Evolutionary conservation across 2,113 vertebrate genomes (phyloP), one percentile per base, ranked within the genome.

Genomic region (Porphyrio hochstetteri): DNA sequence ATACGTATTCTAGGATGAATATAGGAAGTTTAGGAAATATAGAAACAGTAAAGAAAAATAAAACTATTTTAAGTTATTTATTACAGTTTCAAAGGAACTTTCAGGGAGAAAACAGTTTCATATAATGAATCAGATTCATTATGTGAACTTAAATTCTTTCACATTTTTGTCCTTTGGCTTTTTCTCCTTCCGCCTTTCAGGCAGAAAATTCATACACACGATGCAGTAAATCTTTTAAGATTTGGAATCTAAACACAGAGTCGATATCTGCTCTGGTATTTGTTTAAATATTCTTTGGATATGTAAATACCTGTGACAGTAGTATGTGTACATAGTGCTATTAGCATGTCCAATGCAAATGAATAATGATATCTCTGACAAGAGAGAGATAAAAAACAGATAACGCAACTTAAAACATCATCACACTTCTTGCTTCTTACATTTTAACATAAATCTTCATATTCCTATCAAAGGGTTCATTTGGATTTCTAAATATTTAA

Each of bases 401-500:
- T 89, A 90, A 87, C 0, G 2, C 33, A 85, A 52, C 60, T 95
- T 89, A 67, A 82, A 88, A 93, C 36, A 57, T 76, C 75, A 82
- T 61, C 57, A 57, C 71, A 52, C 31, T 88, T 67, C 75, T 74
- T 46, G 23, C 75, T 84, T 77, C 80, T 85, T 92, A 59, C 46
- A 77, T 80, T 93, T 88, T 81, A 74, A 83, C 68, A 64, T 83
- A 83, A 86, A 70, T 92, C 83, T 92, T 93, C 80, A 71, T 82
- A 75, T 68, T 92, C 36, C 53, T 90, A 92, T 92, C 67, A 78
- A 91, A 86, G 59, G 28, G n/a, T 84, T 91, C 50, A 50, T 87
- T 92, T 92, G 61, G 60, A 82, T 94, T 93, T 85, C 40, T 96
- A 91, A 96, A 94, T 95, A 92, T 91, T 95, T 95, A 91, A 86